A percentile compares a stretch with the other conserved stretches of the same genome.
phyloP scores from a whole-genome alignment of 2,888 invertebrate genomes.

The Drosophila cyrtoloma region DNA sequence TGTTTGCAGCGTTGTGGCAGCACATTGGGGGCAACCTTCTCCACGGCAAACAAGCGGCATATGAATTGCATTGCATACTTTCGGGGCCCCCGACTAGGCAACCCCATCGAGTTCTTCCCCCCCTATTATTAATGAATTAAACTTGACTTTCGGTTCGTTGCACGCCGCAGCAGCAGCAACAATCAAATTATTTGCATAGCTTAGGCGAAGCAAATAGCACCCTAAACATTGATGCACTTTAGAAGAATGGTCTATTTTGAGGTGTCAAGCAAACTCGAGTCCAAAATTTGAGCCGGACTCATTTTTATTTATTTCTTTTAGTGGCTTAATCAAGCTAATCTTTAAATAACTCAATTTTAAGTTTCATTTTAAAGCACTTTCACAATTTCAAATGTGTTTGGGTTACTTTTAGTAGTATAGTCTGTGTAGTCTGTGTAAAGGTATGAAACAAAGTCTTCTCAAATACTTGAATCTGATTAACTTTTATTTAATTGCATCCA shows the following conservation, averaged over 20 bases:
- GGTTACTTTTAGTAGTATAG: too few relatives aligned
- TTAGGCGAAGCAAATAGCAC: slow-evolving; percentile 30
- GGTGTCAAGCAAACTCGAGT: background rate
- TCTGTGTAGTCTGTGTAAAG: too few relatives aligned
- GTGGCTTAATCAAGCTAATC: too few relatives aligned
- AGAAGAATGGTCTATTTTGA: background rate
- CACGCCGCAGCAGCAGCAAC: slow-evolving; percentile 37
- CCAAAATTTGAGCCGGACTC: rapidly evolving
- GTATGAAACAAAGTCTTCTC: too few relatives aligned
- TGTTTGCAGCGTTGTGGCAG: slow-evolving; percentile 54
- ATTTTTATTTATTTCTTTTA: background rate
- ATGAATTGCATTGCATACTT: slow-evolving; percentile 81
- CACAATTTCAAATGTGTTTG: too few relatives aligned
- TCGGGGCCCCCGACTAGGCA: slow-evolving; percentile 45
- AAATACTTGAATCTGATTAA: background rate
- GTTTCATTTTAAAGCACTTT: background rate
- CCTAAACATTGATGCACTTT: slow-evolving; percentile 5
- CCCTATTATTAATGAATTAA: slow-evolving; percentile 81
- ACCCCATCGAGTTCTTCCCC: background rate
- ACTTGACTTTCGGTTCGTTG: slow-evolving; percentile 84
- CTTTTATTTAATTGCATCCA: background rate
- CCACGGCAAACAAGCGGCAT: slow-evolving; percentile 54
- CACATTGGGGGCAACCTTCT: slow-evolving; percentile 10
- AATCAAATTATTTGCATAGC: slow-evolving; percentile 1
- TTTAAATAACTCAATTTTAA: too few relatives aligned